Evolutionary conservation across 1,140 invertebrate genomes (phyloP), one percentile per base, ranked within the genome.

Genomic region (Leptopilina clavipes): DNA sequence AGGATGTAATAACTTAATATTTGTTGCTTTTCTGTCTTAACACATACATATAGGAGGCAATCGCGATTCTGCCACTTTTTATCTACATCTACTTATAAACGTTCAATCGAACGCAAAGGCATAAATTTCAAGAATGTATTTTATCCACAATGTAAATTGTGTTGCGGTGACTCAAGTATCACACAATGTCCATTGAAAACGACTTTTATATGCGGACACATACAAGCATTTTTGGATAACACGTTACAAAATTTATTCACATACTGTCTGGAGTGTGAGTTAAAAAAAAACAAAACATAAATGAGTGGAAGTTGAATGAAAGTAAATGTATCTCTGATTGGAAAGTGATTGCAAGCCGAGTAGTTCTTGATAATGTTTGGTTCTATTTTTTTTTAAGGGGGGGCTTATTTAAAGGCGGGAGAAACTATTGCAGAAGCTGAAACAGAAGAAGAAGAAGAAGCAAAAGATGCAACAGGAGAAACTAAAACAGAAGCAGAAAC

Each of bases 1-100:
- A 65, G 59, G 59, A 65, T 65, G 59, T 65, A 65, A 65, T 65
- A 65, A 65, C 25, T 65, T 65, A 65, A 31, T 31, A 65, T 65
- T 65, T 31, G 25, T 65, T 65, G 3, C 22, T 25, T 31, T n/a
- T 65, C 25, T 65, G 59, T 31, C 22, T 31, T 65, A 40, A 3
- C n/a, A n/a, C n/a, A n/a, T n/a, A n/a, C n/a, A n/a, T n/a, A n/a
- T n/a, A n/a, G n/a, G n/a, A 40, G 3, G 25, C 25, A 65, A 65
- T 65, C 59, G 22, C 25, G 59, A 59, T 59, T 6, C 10, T 59
- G 56, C 37, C 22, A 25, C 22, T 65, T 65, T 65, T 65, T 59
- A 59, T 59, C 3, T 31, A n/a, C 9, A 8, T 14, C 22, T 31
- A 40, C 37, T 52, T 52, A 65, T n/a, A n/a, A n/a, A 37, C 59